Evolutionary conservation across 2,797 vertebrate genomes (phyloP), one percentile per base, ranked within the genome.

Genomic region (Liasis olivaceus): DNA sequence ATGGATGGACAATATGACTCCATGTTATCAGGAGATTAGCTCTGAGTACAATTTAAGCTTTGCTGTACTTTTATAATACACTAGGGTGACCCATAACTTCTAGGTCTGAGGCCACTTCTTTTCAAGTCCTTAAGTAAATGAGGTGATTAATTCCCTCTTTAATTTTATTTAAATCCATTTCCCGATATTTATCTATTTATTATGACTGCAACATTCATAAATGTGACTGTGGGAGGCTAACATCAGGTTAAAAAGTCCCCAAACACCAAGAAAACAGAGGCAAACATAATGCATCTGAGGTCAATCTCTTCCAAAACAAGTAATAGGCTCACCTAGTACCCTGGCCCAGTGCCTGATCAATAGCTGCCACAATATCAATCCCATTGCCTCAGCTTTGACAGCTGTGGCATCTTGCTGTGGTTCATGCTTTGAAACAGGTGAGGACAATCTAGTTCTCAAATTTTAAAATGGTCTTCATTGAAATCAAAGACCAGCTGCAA

Each of bases 401-500:
- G 85, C 22, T 89, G 26, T 87, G 81, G 42, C 62, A 56, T 81
- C 14, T 90, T 47, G 56, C 88, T 89, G 1, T 24, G 28, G 58
- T 12, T 87, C 1, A 1, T 85, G 28, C 4, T 92, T 91, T 91
- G 92, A 87, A 91, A 77, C 54, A 51, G 24, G 47, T 56, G n/a
- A 42, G 91, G 36, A 56, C 92, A 86, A 89, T 93, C 8, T 72
- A 58, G 64, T 92, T 5, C 0, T 87, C 24, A 88, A 72, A 92
- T 94, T 89, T 93, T 77, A 54, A 59, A 91, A 94, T 64, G 13
- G 77, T 92, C 88, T 81, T 4, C 59, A 58, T 77, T 54, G 91
- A 77, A 88, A 85, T 17, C 51, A 87, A 94, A 93, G 84, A 93
- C 60, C 87, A 95, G 64, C 31, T 94, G 89, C 86, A 90, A 36